Base-by-base conservation (phyloP, 2,113 vertebrate genomes). In the Turdus rufiventris region DNA sequence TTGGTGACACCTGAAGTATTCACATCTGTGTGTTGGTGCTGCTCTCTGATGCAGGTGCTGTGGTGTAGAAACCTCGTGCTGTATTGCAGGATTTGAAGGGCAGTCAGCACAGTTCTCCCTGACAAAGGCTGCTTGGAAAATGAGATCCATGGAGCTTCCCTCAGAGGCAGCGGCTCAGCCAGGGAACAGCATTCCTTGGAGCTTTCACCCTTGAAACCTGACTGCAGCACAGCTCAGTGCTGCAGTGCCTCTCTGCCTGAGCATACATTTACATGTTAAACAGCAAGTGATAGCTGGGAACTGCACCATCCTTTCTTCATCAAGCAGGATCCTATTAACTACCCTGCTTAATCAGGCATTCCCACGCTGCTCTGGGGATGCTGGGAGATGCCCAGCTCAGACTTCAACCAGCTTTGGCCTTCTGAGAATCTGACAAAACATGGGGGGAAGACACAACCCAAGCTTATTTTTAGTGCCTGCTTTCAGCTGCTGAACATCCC, bases 221-320 rank as follows among this genome's bases (percentile, higher is more conserved):
- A 33, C 57, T 85, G 72, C 29, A 4, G 91, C 54, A 20, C 18
- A 68, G 72, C 54, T 6, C 25, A 9, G 60, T 23, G 42, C 80
- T 81, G 72, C 84, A 63, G 45, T 48, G 57, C 36, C 23, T 38
- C 28, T 75, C 73, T 81, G 14, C 17, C 70, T 87, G 53, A 87
- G 91, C 73, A 63, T 92, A 66, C 38, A 63, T 94, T 95, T 91
- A 61, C 83, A 80, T 87, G 51, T 91, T 87, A 94, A 92, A 24
- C 65, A 84, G 76, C 23, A 24, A 23, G 8, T 34, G 61, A 75
- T 75, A 79, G 40, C 81, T 79, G 74, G 20, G 36, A 81, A 33
- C 65, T 74, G 65, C 73, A 36, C 1, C 17, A 51, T 75, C 42
- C 61, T 88, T 71, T 47, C 91, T 71, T 77, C 65, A 40, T 66